Percentiles rank a stretch among this genome's conserved stretches.
phyloP scores from a whole-genome alignment of 2,888 invertebrate species.

The Sussaba pulchella region DNA sequence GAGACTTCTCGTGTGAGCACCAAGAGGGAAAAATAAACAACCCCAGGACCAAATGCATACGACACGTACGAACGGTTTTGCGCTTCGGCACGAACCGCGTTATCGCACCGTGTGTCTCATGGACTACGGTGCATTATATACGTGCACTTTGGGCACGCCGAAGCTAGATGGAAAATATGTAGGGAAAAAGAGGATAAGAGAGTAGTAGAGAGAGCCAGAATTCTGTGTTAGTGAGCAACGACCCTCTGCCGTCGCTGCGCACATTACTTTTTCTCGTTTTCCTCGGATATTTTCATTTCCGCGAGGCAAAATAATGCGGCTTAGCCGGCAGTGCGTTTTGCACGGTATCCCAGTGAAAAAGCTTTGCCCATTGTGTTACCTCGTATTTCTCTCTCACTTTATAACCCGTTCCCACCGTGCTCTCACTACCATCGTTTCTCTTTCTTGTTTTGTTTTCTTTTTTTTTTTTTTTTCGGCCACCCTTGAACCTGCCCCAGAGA shows the following conservation, averaged over 20 bases:
- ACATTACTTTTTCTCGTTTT: conserved; percentile 67
- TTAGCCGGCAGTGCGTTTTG: conserved; percentile 61
- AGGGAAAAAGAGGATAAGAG: conserved; percentile 2
- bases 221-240: conserved; percentile 26
- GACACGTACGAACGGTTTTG: conserved; percentile 57
- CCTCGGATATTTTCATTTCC: conserved; percentile 68
- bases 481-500: neutral
- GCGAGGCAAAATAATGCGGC: conserved; percentile 67
- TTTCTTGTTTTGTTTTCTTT: too few species aligned
- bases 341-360: conserved; percentile 46
- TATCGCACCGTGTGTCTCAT: conserved; percentile 47
- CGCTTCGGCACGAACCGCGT: conserved; percentile 33
- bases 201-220: neutral
- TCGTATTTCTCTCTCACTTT: conserved; percentile 42
- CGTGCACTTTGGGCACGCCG: conserved; percentile 22
- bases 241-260: conserved; percentile 55
- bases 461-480: too few species aligned
- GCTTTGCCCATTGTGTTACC: conserved; percentile 56
- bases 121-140: conserved; percentile 45
- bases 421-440: neutral
- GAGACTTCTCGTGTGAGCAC: conserved; percentile 26
- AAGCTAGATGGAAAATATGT: conserved; percentile 10
- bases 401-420: neutral
- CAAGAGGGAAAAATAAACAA: conserved; percentile 50
- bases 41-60: conserved; percentile 55